These are phyloP conservation scores for Hyles euphorbiae DNA, from an alignment of 1,140 invertebrate species.

Conservation along the genomic window DNA sequence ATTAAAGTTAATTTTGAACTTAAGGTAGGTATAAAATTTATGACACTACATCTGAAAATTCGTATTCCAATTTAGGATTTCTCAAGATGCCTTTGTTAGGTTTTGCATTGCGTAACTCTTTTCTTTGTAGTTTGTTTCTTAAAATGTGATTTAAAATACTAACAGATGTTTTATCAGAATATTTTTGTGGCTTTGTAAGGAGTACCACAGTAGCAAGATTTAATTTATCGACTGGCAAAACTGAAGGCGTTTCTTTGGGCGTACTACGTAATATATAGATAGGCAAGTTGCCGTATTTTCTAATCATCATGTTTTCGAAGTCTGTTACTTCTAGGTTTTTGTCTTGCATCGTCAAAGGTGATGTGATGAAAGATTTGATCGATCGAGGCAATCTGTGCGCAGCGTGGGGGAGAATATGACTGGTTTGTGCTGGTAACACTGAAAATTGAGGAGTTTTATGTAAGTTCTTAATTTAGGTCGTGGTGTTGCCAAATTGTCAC, in stretches of 20 bases:
- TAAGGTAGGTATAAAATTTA: background rate
- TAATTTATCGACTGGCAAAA: background rate
- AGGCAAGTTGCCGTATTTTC: background rate
- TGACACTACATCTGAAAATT: background rate
- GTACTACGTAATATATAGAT: background rate
- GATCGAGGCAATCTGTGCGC: background rate
- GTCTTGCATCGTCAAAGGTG: background rate
- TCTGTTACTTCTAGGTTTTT: background rate
- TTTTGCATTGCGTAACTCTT: background rate
- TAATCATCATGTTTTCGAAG: background rate
- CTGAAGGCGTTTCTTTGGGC: background rate
- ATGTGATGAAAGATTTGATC: background rate
- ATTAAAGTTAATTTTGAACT: too few species aligned
- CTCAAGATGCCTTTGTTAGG: background rate
- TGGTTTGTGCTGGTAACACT: background rate
- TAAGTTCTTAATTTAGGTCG: background rate
- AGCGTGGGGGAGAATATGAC: background rate
- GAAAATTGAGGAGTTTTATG: background rate
- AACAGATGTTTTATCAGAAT: background rate
- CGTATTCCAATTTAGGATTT: background rate
- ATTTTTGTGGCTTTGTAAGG: background rate
- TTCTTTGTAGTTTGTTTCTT: background rate
- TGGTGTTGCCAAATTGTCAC: too few species aligned
- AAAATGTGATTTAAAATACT: background rate
- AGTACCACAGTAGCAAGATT: background rate